Evolutionary conservation across 2,888 invertebrate species (phyloP).

Genomic region (Drosophila paucipuncta): DNA sequence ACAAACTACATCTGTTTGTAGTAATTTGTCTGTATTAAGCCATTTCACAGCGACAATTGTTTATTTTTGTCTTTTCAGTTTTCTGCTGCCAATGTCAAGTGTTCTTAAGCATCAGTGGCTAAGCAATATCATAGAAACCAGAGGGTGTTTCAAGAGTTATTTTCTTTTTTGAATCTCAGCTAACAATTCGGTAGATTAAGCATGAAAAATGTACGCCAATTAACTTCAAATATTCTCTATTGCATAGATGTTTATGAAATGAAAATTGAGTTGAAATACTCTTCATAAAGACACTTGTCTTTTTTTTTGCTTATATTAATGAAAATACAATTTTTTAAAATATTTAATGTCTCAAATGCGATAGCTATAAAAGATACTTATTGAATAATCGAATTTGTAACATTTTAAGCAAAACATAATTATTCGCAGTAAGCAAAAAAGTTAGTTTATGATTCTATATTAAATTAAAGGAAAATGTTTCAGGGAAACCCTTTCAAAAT

Average conservation of each 20-base stretch:
- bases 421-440: not conserved
- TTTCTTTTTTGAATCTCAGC: not conserved
- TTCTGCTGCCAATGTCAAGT: conserved; percentile 5
- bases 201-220: not conserved
- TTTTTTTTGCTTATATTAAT: not conserved
- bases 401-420: not conserved
- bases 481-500: not conserved
- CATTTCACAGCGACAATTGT: conserved; percentile 12
- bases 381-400: not conserved
- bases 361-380: not conserved
- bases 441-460: not conserved
- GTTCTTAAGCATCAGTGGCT: conserved; percentile 3
- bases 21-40: conserved; percentile 2
- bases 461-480: not conserved
- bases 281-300: not conserved
- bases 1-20: conserved; percentile 3
- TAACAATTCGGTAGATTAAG: not conserved
- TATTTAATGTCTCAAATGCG: not conserved
- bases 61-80: conserved; percentile 12
- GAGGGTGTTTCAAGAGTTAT: not conserved
- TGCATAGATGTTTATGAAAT: not conserved
- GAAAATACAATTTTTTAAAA: not conserved
- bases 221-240: not conserved
- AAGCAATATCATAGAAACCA: not conserved
- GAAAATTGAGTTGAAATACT: not conserved